Conservation (phyloP, 2,113 vertebrate genomes). For the Melanotaenia duboulayi region DNA sequence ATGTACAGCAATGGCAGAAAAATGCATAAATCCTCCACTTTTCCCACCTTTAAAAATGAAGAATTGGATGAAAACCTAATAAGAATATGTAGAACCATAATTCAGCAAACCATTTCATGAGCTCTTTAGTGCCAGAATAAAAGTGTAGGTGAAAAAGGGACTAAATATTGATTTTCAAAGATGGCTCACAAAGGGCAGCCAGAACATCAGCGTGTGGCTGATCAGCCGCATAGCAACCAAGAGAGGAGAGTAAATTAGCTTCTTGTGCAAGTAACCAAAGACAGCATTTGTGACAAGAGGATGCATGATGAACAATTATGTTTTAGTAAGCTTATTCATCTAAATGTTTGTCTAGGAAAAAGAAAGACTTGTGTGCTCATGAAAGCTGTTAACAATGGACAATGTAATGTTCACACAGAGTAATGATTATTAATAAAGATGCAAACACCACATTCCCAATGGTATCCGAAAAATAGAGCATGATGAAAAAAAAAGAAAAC, state of each 20-base stretch:
- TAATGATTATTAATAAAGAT: slow-evolving; percentile 55
- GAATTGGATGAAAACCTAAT: slow-evolving; percentile 7
- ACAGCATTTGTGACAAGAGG: slow-evolving; percentile 22
- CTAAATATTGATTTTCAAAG: slow-evolving; percentile 55
- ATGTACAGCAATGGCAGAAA: slow-evolving; percentile 29
- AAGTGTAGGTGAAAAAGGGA: slow-evolving; percentile 42
- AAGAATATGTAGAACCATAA: slow-evolving; percentile 31
- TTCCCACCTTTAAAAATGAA: slow-evolving; percentile 10
- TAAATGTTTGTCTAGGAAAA: slow-evolving; percentile 22
- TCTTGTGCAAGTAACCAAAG: slow-evolving; percentile 18
- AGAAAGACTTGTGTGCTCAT: slow-evolving; percentile 29
- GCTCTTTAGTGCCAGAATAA: slow-evolving; percentile 33
- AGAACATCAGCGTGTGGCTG: slow-evolving; percentile 58
- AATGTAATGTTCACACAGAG: slow-evolving; percentile 34
- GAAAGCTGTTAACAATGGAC: slow-evolving; percentile 27
- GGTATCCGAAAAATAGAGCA: slow-evolving; percentile 68
- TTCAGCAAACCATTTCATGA: slow-evolving; percentile 32
- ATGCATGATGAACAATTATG: slow-evolving; percentile 22
- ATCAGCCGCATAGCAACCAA: slow-evolving; percentile 53
- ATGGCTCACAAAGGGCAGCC: slow-evolving; percentile 48
- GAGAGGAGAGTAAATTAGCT: slow-evolving; percentile 50
- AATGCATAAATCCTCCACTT: slow-evolving; percentile 14
- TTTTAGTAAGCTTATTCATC: slow-evolving; percentile 25
- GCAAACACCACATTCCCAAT: slow-evolving; percentile 47
- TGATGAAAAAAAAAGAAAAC: slow-evolving; percentile 52